Base-by-base conservation (phyloP, 2,113 vertebrate species). In the Syngnathus scovelli region DNA sequence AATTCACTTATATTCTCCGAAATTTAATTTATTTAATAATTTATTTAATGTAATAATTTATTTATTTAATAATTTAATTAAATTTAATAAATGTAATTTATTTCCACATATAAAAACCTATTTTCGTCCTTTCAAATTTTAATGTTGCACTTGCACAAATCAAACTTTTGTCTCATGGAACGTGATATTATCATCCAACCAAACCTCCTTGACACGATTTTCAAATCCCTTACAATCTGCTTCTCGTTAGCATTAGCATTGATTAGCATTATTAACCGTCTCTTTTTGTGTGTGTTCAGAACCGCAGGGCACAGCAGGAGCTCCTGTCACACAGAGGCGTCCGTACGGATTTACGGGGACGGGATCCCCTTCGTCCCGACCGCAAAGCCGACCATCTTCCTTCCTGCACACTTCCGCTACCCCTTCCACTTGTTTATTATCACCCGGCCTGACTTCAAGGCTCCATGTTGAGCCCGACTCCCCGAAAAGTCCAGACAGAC, bases 231-330 rank as follows among this genome's bases (percentile, higher is more conserved):
- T 6, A 16, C 44, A 16, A 46, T 46, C 44, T 46, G 46, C 46
- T 49, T 49, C 41, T 43, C 6, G 41, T 19, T 21, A 52, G 49
- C 8, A 8, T 52, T 7, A 33, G 21, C 27, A 6, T 11, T 13
- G 12, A 27, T 7, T 2, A 7, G 19, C 15, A 21, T 76, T 85
- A 84, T 89, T 67, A 39, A 68, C 10, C 61, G 77, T 49, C 77
- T 80, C 87, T 71, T 75, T 48, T 16, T 75, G 18, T 58, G 12
- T 79, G 39, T 61, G 16, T 64, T 61, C 76, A 98, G 96, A 93
- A 83, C 93, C 94, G 92, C 94, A 94, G 90, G 94, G 92, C 90
- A 90, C 94, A 92, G 92, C 93, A 90, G 93, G 93, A 91, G 93
- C 94, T 82, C 93, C 91, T 94, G 93, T 92, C 94, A 93, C 92